Evolutionary conservation across 2,888 invertebrate genomes (phyloP), one percentile per base, ranked within the genome.

Genomic region (Drosophila eohydei): DNA sequence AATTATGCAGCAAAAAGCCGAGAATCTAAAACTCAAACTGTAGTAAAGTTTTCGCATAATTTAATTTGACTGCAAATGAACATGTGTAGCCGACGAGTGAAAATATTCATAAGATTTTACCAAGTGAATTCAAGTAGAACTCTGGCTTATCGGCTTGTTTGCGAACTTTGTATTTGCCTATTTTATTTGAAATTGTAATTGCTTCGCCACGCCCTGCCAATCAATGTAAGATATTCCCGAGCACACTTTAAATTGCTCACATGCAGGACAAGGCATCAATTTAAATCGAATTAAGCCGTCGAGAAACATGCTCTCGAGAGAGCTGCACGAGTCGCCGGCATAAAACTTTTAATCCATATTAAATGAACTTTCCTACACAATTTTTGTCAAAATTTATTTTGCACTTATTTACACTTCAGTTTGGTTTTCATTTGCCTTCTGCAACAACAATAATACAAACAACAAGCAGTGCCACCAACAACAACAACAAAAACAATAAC

Each of bases 321-420:
- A 48, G 34, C 40, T 48, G 48, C 66, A 78, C 71, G 79, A 73
- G 62, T 64, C 58, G 56, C 44, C 38, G 62, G 52, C 65, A 74
- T 64, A 65, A 83, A 83, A 83, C 87, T 83, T 83, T 83, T 83
- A 83, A 87, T 83, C 84, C 87, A 83, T 79, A 83, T 87, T 80
- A 83, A 86, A 87, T 83, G 83, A 81, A 83, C 70, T 83, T 83
- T 78, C 75, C 75, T 65, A 74, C 78, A 81, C 78, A 83, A 78
- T 83, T 83, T 83, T 83, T 74, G 69, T 79, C 63, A 71, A 64
- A 78, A 84, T 84, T 83, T 82, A 83, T 83, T 83, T 81, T 76
- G 70, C 75, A 81, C 82, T 81, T 81, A 81, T 82, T 81, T 82
- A 82, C 81, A 80, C 78, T 80, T 81, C 50, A 71, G 80, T 80